phyloP scores from a whole-genome alignment of 2,888 invertebrate species.

The Hyppa rectilinea region DNA sequence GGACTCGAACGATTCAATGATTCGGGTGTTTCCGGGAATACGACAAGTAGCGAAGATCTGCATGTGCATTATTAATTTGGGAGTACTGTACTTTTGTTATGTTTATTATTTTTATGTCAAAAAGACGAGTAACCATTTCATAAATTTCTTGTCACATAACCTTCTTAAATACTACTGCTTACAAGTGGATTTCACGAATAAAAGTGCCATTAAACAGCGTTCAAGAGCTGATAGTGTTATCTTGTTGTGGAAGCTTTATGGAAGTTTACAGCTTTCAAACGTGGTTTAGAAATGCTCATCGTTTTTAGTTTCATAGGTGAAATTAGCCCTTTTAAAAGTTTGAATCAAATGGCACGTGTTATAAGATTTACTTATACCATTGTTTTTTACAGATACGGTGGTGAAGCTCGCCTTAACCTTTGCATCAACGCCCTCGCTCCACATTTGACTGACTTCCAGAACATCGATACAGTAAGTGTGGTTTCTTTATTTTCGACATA shows the following conservation, averaged over 20 bases:
- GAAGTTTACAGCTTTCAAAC: too few relatives aligned
- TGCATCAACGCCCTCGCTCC: slow-evolving; percentile 76
- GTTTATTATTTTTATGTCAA: too few relatives aligned
- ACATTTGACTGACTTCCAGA: slow-evolving; percentile 77
- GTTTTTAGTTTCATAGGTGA: not conserved
- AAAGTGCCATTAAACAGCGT: not conserved
- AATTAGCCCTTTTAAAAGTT: not conserved
- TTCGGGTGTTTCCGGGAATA: too few relatives aligned
- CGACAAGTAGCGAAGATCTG: too few relatives aligned
- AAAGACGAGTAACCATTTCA: too few relatives aligned
- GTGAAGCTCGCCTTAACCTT: slow-evolving; percentile 76
- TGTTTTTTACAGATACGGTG: slow-evolving; percentile 79
- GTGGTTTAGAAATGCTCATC: not conserved
- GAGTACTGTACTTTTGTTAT: too few relatives aligned
- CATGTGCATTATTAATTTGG: too few relatives aligned
- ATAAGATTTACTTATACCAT: not conserved
- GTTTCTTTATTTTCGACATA: too few relatives aligned
- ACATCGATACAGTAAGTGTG: slow-evolving; percentile 72
- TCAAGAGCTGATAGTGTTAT: not conserved
- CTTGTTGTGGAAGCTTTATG: too few relatives aligned
- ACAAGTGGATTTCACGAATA: not conserved
- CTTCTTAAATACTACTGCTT: not conserved
- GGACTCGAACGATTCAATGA: too few relatives aligned
- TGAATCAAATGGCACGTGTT: not conserved
- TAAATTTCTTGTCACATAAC: not conserved